Evolutionary conservation across 1,140 invertebrate genomes (phyloP).

Genomic region (Trichonephila clavata): DNA sequence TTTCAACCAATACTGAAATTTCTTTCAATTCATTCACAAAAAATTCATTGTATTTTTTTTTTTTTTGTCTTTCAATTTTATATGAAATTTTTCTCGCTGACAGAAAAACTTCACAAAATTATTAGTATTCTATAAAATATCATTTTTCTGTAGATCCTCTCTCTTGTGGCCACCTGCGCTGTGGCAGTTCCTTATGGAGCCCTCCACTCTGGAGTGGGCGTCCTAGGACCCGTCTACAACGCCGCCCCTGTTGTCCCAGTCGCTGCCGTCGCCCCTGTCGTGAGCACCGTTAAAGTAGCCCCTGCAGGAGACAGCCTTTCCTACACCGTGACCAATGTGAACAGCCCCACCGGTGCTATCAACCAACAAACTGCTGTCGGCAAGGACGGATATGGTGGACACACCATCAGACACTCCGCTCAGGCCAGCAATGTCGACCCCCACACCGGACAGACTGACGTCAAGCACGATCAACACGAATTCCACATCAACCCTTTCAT

Average conservation of each 20-base stretch:
- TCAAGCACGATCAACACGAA: constrained; percentile 70
- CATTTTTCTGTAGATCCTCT: constrained; percentile 24
- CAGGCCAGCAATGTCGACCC: constrained; percentile 72
- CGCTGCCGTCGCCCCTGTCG: background rate
- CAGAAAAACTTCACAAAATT: no score
- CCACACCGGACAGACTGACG: constrained; percentile 66
- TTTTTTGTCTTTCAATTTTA: no score
- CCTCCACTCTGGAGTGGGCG: constrained; percentile 31
- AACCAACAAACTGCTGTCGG: constrained; percentile 73
- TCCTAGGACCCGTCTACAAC: constrained; percentile 33
- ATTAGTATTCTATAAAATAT: no score
- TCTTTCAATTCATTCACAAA: no score
- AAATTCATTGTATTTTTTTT: no score
- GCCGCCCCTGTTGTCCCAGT: background rate
- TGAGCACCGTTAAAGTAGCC: background rate
- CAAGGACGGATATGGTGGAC: constrained; percentile 70
- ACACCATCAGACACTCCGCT: constrained; percentile 64
- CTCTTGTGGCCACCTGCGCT: constrained; percentile 28
- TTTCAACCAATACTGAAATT: no score
- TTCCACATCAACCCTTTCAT: constrained; percentile 77
- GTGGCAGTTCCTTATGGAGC: constrained; percentile 26
- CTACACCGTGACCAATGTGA: constrained; percentile 77
- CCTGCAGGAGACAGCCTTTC: constrained; percentile 72
- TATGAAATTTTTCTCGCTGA: no score
- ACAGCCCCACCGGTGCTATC: constrained; percentile 48